Base-by-base conservation (phyloP, 2,113 vertebrate genomes). In the Phrynosoma blainvillii region DNA sequence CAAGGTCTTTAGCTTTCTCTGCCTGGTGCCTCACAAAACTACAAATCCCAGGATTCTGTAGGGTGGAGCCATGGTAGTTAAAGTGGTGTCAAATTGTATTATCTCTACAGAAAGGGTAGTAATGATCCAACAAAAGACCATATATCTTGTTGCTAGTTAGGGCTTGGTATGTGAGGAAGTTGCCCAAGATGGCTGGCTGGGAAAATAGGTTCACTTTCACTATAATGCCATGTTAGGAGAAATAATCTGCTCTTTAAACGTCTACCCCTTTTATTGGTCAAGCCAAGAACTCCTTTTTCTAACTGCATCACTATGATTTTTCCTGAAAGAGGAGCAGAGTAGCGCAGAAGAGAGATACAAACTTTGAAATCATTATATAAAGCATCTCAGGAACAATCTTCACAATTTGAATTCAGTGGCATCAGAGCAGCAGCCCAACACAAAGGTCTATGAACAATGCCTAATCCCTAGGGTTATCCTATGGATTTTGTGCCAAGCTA, bases 401-500 rank as follows among this genome's bases (percentile, higher is more conserved):
- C 56, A 87, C 10, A 82, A 88, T 47, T 47, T 70, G 52, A 84
- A 74, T 36, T 76, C 11, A 52, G 68, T 59, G 14, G 40, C 25
- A 30, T 81, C 52, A 42, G 6, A 74, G 56, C 59, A 52, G 42
- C 56, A 52, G 27, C 25, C 62, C n/a, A n/a, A 12, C 40, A 20
- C 30, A 23, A 68, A 36, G 80, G 40, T 27, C 6, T 66, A 23
- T 27, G 52, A 40, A 52, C 40, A 81, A 36, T 40, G n/a, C 59
- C 30, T 42, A 76, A 40, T 10, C 32, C 68, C 75, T 59, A 76
- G 25, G 68, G 47, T 18, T 32, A 32, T 65, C 30, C 59, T 77
- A 56, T 56, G n/a, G 62, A 75, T 30, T 84, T 79, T 20, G 23
- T 89, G 71, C 56, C 88, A 89, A 85, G 75, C 32, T 77, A 25